Base-by-base conservation (phyloP, 2,113 vertebrate species). In the Microtus oregoni region DNA sequence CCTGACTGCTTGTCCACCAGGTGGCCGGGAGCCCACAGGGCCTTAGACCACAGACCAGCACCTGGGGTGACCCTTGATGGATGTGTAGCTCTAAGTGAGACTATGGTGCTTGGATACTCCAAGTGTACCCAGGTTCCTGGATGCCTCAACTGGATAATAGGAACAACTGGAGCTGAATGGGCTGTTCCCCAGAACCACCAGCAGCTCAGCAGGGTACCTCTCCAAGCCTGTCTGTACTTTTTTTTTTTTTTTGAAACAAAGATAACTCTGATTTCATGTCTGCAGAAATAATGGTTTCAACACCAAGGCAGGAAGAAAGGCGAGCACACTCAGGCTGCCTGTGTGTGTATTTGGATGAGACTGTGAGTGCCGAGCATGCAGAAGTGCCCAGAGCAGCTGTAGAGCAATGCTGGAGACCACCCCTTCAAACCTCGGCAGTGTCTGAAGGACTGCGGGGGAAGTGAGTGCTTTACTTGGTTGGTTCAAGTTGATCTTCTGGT, bases 11-110 rank as follows among this genome's bases (percentile, higher is more conserved):
- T 89, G 82, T 87, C 88, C 83, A 89, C 87, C 30, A 24, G 91
- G 63, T 96, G 90, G 75, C 89, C 81, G 91, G 68, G 50, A 94
- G 75, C 86, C 96, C 95, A 73, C 92, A 96, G 89, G 81, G 52
- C 86, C 47, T 47, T 35, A 75, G 92, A 96, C 97, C 96, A 50
- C 97, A 97, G 97, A 89, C 90, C 63, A 83, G 78, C 67, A 96
- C 97, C 97, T 97, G 77, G 68, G 55, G 41, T 98, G 92, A 98
- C 96, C 95, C 82, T 65, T 32, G 44, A 63, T 79, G 90, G 81
- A 86, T 7, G 14, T 97, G 92, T 82, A 68, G 86, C 22, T 81
- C 76, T n/a, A 50, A 92, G 68, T 22, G 92, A 97, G 88, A 38
- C 96, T 78, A 63, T 0, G 4, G 38, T 96, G 70, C 92, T 55